These are phyloP conservation scores for Alsophila aescularia DNA, from an alignment of 2,888 invertebrate genomes.

Conservation along the genomic window DNA sequence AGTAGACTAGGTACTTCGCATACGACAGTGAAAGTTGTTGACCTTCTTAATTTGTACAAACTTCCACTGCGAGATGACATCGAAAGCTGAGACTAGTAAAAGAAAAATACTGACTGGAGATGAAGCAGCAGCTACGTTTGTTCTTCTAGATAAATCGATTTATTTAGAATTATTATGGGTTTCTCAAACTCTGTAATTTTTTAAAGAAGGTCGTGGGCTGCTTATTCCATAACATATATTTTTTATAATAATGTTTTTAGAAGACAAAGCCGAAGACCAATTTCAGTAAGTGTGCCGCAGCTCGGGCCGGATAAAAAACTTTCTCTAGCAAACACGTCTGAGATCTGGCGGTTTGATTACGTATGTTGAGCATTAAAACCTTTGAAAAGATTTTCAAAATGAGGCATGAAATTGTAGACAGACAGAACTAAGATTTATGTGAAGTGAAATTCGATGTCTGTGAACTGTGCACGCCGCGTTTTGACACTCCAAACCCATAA, in stretches of 20 bases:
- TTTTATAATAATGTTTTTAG: neutral
- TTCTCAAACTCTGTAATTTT: too few species aligned
- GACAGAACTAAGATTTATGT: too few species aligned
- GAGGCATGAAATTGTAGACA: neutral
- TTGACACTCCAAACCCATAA: too few species aligned
- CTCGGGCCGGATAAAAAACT: conserved; percentile 45
- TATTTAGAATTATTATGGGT: neutral
- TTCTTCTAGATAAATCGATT: neutral
- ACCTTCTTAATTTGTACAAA: conserved; percentile 58
- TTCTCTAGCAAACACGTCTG: conserved; percentile 44
- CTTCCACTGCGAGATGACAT: conserved; percentile 37
- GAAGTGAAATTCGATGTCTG: too few species aligned
- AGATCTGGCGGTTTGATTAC: conserved; percentile 32
- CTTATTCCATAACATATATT: too few species aligned
- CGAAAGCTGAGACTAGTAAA: conserved; percentile 33
- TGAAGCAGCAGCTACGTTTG: neutral
- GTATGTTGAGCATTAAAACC: conserved; percentile 10
- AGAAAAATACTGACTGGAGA: conserved; percentile 18
- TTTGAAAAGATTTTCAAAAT: neutral
- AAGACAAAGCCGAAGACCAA: conserved; percentile 27
- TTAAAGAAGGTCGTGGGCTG: too few species aligned
- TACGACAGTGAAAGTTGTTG: conserved; percentile 65
- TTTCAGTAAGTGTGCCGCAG: conserved; percentile 31
- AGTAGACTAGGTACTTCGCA: conserved; percentile 10
- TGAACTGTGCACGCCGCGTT: too few species aligned